phyloP scores from a whole-genome alignment of 2,888 invertebrate genomes.

The Uloborus plumipes region DNA sequence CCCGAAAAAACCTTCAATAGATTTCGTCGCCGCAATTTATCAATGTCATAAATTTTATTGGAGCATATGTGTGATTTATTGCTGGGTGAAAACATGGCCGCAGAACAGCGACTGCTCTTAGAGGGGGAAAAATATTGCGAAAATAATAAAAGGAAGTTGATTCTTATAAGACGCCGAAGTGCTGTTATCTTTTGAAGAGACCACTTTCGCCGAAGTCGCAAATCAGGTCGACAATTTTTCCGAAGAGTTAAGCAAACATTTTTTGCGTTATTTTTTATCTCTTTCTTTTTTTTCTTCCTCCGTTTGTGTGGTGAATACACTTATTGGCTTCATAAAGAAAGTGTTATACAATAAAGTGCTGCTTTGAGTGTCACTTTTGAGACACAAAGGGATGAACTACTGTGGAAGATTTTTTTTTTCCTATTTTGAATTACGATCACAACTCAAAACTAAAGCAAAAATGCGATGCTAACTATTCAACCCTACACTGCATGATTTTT shows the following conservation, averaged over 20 bases:
- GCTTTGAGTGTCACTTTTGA: too few relatives aligned
- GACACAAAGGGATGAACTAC: too few relatives aligned
- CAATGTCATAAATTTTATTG: constrained; percentile 50
- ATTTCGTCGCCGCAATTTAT: constrained; percentile 33
- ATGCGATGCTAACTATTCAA: too few relatives aligned
- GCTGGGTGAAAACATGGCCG: constrained; percentile 22
- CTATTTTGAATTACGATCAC: too few relatives aligned
- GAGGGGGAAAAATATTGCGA: background rate
- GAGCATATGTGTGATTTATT: constrained; percentile 43
- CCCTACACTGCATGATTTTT: too few relatives aligned
- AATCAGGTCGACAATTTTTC: constrained; percentile 40
- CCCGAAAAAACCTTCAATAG: constrained; percentile 20
- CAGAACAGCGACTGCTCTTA: constrained; percentile 18
- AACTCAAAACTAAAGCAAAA: too few relatives aligned
- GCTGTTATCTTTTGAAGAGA: constrained; percentile 18
- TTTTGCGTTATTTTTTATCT: background rate
- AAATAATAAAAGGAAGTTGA: background rate
- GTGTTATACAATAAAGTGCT: too few relatives aligned
- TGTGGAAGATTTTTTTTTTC: too few relatives aligned
- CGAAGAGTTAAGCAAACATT: background rate
- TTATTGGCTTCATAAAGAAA: constrained; percentile 15
- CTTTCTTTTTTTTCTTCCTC: background rate
- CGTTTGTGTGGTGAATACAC: background rate
- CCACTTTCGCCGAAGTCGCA: constrained; percentile 22
- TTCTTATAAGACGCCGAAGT: background rate